Conservation (phyloP, 2,797 vertebrate species). For the Manis pentadactyla region DNA sequence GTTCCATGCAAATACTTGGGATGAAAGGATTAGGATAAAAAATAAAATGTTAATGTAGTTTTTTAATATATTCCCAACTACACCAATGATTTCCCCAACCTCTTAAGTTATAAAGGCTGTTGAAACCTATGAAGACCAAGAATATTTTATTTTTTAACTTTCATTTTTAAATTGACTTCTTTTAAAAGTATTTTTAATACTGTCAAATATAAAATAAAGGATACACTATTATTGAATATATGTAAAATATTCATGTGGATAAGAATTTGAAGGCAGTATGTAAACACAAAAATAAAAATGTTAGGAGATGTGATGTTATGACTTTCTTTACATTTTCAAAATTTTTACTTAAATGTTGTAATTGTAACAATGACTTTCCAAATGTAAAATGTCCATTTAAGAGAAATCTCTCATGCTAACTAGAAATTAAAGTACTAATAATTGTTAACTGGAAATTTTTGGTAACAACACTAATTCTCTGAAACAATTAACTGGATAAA, state of each 20-base stretch:
- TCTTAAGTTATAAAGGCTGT: constrained; percentile 19
- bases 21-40: constrained; percentile 24
- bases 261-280: background rate
- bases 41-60: constrained; percentile 6
- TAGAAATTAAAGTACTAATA: constrained; percentile 32
- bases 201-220: constrained; percentile 46
- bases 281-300: constrained; percentile 49
- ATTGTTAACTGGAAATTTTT: constrained; percentile 18
- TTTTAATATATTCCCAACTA: constrained; percentile 16
- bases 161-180: constrained; percentile 41
- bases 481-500: constrained; percentile 44
- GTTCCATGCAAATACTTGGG: background rate
- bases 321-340: constrained; percentile 28
- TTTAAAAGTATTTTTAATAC: constrained; percentile 38
- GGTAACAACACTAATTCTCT: background rate
- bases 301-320: background rate
- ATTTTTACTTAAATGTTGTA: constrained; percentile 42
- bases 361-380: constrained; percentile 8
- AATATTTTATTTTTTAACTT: background rate
- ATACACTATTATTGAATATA: constrained; percentile 14
- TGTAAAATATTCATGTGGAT: background rate
- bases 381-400: constrained; percentile 27
- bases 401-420: constrained; percentile 3
- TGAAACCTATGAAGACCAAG: constrained; percentile 18
- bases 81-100: background rate